These are phyloP conservation scores for Bellardia bayeri DNA, from an alignment of 2,888 invertebrate species.

Conservation along the genomic window DNA sequence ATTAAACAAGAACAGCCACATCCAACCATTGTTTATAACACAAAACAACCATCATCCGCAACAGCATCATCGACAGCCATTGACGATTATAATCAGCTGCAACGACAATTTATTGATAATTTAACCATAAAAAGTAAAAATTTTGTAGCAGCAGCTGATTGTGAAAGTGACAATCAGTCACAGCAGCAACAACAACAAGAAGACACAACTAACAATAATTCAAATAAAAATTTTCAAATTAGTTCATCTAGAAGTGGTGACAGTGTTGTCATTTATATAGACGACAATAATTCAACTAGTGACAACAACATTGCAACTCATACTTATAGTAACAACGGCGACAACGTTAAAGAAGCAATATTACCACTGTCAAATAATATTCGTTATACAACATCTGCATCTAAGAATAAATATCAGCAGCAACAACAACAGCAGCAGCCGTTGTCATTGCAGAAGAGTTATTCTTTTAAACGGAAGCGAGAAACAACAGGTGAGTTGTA, in stretches of 20 bases:
- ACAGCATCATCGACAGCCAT: slow-evolving; percentile 25
- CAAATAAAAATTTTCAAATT: slow-evolving; percentile 10
- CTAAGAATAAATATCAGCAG: slow-evolving; percentile 56
- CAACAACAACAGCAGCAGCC: slow-evolving; percentile 45
- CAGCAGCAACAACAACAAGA: slow-evolving; percentile 38
- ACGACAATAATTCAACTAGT: slow-evolving; percentile 73
- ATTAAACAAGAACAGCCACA: slow-evolving; percentile 53
- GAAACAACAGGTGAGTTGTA: slow-evolving; percentile 62
- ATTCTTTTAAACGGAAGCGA: slow-evolving; percentile 65
- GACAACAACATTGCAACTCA: slow-evolving; percentile 62
- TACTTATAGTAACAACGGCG: slow-evolving; percentile 14
- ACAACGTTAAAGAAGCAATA: slow-evolving; percentile 15
- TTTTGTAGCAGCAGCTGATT: slow-evolving; percentile 62
- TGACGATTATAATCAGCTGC: slow-evolving; percentile 57
- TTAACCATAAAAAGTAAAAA: slow-evolving; percentile 44
- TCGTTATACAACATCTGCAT: slow-evolving; percentile 38
- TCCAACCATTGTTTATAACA: slow-evolving; percentile 50
- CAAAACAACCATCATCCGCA: slow-evolving; percentile 47
- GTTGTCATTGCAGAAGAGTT: slow-evolving; percentile 53
- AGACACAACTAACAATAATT: slow-evolving; percentile 4
- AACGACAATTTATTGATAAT: slow-evolving; percentile 56
- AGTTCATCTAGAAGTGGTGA: slow-evolving; percentile 38
- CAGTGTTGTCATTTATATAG: slow-evolving; percentile 74
- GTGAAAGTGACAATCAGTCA: slow-evolving; percentile 45
- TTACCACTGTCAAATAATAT: slow-evolving; percentile 53